Conservation (phyloP, 2,797 vertebrate genomes). For the Scleropages formosus region DNA sequence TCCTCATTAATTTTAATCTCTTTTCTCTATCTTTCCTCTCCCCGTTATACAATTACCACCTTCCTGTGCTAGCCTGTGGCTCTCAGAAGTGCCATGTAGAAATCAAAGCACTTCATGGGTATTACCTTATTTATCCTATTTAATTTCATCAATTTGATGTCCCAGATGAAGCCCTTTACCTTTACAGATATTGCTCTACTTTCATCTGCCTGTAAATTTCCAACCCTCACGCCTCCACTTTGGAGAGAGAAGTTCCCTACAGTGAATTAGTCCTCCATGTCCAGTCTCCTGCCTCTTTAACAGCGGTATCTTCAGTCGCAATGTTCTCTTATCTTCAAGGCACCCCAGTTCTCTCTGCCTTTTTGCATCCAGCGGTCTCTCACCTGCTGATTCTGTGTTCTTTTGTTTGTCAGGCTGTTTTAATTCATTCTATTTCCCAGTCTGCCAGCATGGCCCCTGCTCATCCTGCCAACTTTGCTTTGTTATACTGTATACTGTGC, state of each 20-base stretch:
- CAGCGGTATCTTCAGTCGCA: too few species aligned
- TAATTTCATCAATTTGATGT: conserved; percentile 16
- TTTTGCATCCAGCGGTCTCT: too few species aligned
- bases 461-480: too few species aligned
- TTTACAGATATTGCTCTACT: conserved; percentile 10
- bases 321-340: too few species aligned
- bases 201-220: neutral
- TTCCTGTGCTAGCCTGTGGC: neutral
- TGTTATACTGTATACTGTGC: too few species aligned
- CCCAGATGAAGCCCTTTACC: conserved; percentile 6
- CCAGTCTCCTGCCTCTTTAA: too few species aligned
- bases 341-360: too few species aligned
- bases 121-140: neutral
- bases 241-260: neutral
- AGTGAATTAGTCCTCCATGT: neutral
- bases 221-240: neutral
- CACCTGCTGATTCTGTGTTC: too few species aligned
- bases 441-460: too few species aligned
- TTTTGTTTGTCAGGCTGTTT: too few species aligned
- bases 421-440: too few species aligned
- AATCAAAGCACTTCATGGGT: neutral
- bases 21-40: neutral
- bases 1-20: conserved; percentile 12
- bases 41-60: too few species aligned
- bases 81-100: conserved; percentile 6